phyloP scores from a whole-genome alignment of 1,140 invertebrate species.

The Elysia chlorotica region DNA sequence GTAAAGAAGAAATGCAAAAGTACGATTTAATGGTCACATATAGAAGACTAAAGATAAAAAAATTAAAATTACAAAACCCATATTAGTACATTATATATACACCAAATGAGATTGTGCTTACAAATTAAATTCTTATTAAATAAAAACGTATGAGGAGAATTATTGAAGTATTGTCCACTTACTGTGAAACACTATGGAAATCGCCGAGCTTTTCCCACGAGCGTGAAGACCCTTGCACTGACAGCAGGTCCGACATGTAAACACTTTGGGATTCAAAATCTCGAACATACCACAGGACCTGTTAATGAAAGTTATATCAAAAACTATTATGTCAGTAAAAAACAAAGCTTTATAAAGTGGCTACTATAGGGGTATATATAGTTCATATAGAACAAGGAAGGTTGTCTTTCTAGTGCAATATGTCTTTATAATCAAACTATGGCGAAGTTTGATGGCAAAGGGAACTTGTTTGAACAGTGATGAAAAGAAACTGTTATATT shows the following conservation, averaged over 20 bases:
- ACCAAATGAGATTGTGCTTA: too few relatives aligned
- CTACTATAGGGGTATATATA: neutral
- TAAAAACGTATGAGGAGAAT: too few relatives aligned
- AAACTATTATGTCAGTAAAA: neutral
- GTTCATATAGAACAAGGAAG: too few relatives aligned
- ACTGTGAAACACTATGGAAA: slow-evolving; percentile 32
- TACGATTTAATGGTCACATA: neutral
- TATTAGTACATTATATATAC: too few relatives aligned
- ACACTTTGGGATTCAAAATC: slow-evolving; percentile 35
- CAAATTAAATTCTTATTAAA: too few relatives aligned
- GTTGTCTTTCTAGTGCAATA: too few relatives aligned
- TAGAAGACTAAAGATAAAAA: neutral
- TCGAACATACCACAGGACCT: slow-evolving; percentile 43
- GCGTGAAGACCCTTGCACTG: neutral
- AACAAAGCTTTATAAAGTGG: neutral
- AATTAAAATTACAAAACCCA: slow-evolving; percentile 1
- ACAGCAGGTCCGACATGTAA: slow-evolving; percentile 36
- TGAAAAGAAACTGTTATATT: too few relatives aligned
- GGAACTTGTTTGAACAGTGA: too few relatives aligned
- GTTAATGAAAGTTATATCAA: neutral
- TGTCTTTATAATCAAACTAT: too few relatives aligned
- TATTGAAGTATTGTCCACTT: too few relatives aligned
- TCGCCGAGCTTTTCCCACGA: slow-evolving; percentile 12
- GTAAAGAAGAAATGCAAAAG: slow-evolving; percentile 2
- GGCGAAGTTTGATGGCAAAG: too few relatives aligned